Evolutionary conservation across 2,113 vertebrate genomes (phyloP), one percentile per base, ranked within the genome.

Genomic region (Halcyon malimbica): DNA sequence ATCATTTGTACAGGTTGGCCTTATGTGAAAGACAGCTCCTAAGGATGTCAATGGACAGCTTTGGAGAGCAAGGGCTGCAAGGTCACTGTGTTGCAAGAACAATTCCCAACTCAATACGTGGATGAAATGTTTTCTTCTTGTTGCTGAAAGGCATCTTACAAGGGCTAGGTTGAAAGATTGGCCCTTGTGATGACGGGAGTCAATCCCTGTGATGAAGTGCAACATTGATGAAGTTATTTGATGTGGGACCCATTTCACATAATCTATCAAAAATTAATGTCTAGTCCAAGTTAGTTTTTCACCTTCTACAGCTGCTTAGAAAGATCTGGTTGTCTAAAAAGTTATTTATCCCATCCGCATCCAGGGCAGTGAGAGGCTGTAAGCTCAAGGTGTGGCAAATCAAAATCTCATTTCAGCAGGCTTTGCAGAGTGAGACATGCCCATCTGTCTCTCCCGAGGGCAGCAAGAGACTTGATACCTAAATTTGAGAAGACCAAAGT

Each of bases 71-170:
- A 8, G 4, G 46, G 10, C 73, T 92, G 50, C 54, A 63, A 59
- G 67, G 42, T 75, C 83, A 84, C 37, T 1, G 50, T 93, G 76
- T 68, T 67, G 60, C 35, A 70, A 84, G 73, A 48, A 6, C 1
- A 0, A 28, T 68, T 85, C 28, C 19, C 17, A 19, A 16, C 29
- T n/a, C 39, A 75, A 9, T 4, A 7, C 0, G 0, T 25, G 42
- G 48, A 67, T 65, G 0, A 6, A 71, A 53, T 7, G 13, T 33
- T 71, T 71, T 18, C 35, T 16, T 35, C 20, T 65, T 46, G 2
- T 10, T 80, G 67, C 19, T 2, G 1, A 90, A 86, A 73, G 17
- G 7, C 10, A 1, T 29, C 25, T 76, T 33, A 13, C 9, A 59
- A 46, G 18, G 20, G 6, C 21, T 46, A 44, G 50, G 9, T 4